Evolutionary conservation across 2,113 vertebrate species (phyloP), one percentile per base, ranked within the genome.

Genomic region (Nycticryphes semicollaris): DNA sequence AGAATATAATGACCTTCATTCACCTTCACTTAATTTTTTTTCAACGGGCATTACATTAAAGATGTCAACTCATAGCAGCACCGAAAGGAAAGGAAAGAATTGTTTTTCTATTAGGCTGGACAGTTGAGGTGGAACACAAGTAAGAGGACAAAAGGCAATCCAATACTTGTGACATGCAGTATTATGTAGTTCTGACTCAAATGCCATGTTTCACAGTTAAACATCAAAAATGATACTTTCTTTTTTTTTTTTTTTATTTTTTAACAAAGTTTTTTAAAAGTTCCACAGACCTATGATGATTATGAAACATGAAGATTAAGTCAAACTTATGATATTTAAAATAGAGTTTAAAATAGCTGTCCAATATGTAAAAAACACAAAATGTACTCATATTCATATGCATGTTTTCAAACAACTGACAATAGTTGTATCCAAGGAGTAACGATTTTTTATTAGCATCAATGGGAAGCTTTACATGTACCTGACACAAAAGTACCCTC

Each of bases 71-170:
- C 63, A 59, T 5, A 35, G 25, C 25, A 74, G 23, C 8, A 80
- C 24, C 12, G 41, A 77, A 60, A 86, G 5, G 2, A 75, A 75
- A 68, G 56, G 11, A 53, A 92, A 51, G 1, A 74, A 50, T 27
- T n/a, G 2, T 0, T 24, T 51, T 80, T 63, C 25, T 47, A 1
- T 72, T 51, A 39, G 21, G 8, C 3, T 48, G 10, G 35, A 24
- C 5, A 51, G 16, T 60, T 6, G 12, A 85, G 85, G 45, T 8
- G 18, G 10, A 72, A 81, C 41, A 16, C 7, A 62, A 81, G 20
- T 33, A 33, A 50, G 19, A 80, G 5, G 14, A 39, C 14, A 74
- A 77, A 70, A 77, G 6, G 15, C 10, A 68, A 31, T 48, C 76
- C 4, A 12, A 21, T 45, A 48, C 4, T 62, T 76, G 27, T 17